Conservation (phyloP, 2,797 vertebrate species). For the Champsocephalus gunnari region DNA sequence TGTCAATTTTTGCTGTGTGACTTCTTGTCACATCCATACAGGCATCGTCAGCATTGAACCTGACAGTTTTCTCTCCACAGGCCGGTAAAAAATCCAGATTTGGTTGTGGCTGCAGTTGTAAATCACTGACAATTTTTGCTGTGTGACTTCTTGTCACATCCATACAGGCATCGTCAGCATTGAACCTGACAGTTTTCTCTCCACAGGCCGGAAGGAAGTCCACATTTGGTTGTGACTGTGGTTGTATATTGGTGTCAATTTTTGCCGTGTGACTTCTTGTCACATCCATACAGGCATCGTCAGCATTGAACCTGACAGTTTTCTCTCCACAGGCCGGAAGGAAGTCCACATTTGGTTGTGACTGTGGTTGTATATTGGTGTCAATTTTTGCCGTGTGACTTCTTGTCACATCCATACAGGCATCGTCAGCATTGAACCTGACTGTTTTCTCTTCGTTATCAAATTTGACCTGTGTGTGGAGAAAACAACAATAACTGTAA, state of each 20-base stretch:
- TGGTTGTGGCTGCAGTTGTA: background rate
- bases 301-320: background rate
- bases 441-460: conserved; percentile 81
- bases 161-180: conserved; percentile 23
- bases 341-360: too few relatives aligned
- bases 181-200: conserved; percentile 83
- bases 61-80: too few relatives aligned
- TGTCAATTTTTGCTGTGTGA: conserved; percentile 67
- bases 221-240: too few relatives aligned
- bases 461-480: conserved; percentile 50
- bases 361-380: background rate
- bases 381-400: conserved; percentile 45
- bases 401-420: conserved; percentile 41
- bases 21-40: conserved; percentile 42
- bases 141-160: conserved; percentile 46
- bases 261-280: conserved; percentile 41
- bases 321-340: too few relatives aligned
- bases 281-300: conserved; percentile 36
- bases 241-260: conserved; percentile 10
- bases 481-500: background rate
- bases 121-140: conserved; percentile 68
- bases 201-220: too few relatives aligned
- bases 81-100: background rate
- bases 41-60: background rate
- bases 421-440: conserved; percentile 54